A percentile compares a stretch with the other conserved stretches of the same genome.
phyloP scores from a whole-genome alignment of 2,797 vertebrate genomes.

The Vireo griseus region DNA sequence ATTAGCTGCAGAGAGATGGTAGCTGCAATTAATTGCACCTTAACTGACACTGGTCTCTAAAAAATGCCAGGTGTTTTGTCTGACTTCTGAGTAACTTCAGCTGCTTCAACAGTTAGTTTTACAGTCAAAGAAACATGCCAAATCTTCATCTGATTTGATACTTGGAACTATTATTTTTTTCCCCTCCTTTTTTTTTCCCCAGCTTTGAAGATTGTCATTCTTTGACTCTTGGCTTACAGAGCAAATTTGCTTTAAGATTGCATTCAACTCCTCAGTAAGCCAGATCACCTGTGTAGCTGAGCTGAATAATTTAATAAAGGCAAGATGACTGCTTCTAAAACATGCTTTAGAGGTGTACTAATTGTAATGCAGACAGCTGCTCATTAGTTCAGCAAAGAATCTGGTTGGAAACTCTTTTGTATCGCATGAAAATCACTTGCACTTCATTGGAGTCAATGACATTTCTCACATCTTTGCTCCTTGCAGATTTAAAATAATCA shows the following conservation, averaged over 20 bases:
- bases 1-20: not conserved
- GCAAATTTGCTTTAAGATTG: not conserved
- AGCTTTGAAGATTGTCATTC: not conserved
- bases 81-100: not conserved
- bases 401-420: not conserved
- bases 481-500: not conserved
- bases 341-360: not conserved
- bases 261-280: not conserved
- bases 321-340: not conserved
- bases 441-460: not conserved
- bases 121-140: not conserved
- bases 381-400: not conserved
- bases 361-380: not conserved
- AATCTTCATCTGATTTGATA: not conserved
- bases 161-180: not conserved
- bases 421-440: not conserved
- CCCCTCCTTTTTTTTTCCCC: not conserved
- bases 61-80: not conserved
- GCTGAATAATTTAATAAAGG: not conserved
- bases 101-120: not conserved
- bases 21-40: not conserved
- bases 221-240: not conserved
- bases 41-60: not conserved
- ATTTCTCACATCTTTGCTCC: not conserved
- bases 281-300: not conserved